Evolutionary conservation across 2,888 invertebrate genomes (phyloP).

Genomic region (Orthosia gothica): DNA sequence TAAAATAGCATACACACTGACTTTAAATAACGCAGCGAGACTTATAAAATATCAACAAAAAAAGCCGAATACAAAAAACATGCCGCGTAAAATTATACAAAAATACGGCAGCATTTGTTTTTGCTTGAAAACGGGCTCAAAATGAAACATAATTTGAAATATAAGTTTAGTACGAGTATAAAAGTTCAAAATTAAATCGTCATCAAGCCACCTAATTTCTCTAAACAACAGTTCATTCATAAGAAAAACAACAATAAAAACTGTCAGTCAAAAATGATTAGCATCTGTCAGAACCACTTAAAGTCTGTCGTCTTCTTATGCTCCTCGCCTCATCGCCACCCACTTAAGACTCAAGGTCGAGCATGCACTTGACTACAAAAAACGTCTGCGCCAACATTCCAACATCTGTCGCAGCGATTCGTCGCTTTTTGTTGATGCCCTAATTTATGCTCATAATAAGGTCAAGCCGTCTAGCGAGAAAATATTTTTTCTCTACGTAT

Average conservation of each 20-base stretch:
- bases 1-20: slow-evolving; percentile 15
- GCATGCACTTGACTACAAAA: slow-evolving; percentile 31
- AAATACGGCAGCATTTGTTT: slow-evolving; percentile 29
- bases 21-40: background rate
- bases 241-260: slow-evolving; percentile 21
- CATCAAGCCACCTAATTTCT: background rate
- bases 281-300: slow-evolving; percentile 51
- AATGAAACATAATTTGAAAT: background rate
- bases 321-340: slow-evolving; percentile 22
- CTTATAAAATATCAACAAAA: background rate
- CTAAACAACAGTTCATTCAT: background rate
- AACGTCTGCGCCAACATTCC: background rate
- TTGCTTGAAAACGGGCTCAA: background rate
- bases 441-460: slow-evolving; percentile 28
- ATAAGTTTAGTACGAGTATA: background rate
- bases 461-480: background rate
- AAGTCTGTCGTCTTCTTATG: slow-evolving; percentile 8
- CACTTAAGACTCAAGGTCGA: slow-evolving; percentile 45
- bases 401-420: slow-evolving; percentile 29
- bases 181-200: background rate
- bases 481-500: background rate
- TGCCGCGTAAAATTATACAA: background rate
- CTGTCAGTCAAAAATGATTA: slow-evolving; percentile 10
- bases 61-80: background rate
- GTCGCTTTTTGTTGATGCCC: slow-evolving; percentile 18